A percentile compares a stretch with the other conserved stretches of the same genome.
phyloP scores from a whole-genome alignment of 2,888 invertebrate species.

The Aplocera efformata region DNA sequence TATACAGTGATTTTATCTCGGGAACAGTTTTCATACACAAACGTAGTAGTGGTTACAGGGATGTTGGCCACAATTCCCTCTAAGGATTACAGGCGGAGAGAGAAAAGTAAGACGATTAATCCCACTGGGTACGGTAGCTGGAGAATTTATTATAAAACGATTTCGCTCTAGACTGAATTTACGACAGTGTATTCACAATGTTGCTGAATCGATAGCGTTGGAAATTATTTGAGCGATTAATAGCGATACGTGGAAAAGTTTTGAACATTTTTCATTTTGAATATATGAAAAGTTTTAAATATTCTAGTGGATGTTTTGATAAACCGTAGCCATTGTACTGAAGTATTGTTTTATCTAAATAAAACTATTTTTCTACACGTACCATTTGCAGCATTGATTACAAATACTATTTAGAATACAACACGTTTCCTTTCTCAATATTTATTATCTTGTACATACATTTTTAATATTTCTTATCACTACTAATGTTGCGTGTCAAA shows the following conservation, averaged over 20 bases:
- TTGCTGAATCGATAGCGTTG: conserved; percentile 8
- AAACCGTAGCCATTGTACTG: too few species aligned
- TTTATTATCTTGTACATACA: not conserved
- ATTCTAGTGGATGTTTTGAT: not conserved
- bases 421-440: not conserved
- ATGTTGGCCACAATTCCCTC: conserved; percentile 70
- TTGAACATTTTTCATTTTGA: not conserved
- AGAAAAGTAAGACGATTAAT: conserved; percentile 79
- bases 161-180: conserved; percentile 41
- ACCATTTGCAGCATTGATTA: too few species aligned
- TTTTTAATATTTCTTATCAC: conserved; percentile 13
- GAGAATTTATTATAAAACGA: conserved; percentile 76
- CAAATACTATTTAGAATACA: too few species aligned
- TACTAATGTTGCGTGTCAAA: conserved; percentile 27
- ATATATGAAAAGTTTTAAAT: not conserved
- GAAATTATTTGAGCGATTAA: conserved; percentile 13
- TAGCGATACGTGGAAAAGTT: conserved; percentile 1
- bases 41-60: conserved; percentile 53
- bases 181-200: conserved; percentile 19
- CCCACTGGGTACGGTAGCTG: conserved; percentile 62
- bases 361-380: too few species aligned
- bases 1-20: conserved; percentile 25
- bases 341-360: too few species aligned
- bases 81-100: conserved; percentile 68
- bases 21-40: conserved; percentile 29